Evolutionary conservation across 2,113 vertebrate species (phyloP).

Genomic region (Dendrocopos noguchii): DNA sequence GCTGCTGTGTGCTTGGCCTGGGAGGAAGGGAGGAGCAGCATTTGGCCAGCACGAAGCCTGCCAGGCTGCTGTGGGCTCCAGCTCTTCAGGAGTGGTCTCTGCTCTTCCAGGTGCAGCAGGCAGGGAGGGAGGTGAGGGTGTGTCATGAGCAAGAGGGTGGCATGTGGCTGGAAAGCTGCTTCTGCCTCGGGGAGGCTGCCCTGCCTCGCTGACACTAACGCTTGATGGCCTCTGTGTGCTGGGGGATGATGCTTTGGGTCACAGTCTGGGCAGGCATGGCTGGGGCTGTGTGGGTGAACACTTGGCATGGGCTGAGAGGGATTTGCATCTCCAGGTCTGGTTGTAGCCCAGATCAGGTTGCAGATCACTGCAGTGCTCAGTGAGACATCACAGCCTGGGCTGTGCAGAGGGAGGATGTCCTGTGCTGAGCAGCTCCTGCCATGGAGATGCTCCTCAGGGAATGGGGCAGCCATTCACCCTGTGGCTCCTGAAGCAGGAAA

Average conservation of each 20-base stretch:
- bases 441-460: rapidly evolving
- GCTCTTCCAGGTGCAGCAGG: background rate
- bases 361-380: background rate
- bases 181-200: background rate
- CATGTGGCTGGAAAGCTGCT: background rate
- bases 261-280: background rate
- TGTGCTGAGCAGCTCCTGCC: background rate
- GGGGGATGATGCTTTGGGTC: rapidly evolving
- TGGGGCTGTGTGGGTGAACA: rapidly evolving
- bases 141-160: background rate
- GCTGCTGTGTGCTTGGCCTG: rapidly evolving
- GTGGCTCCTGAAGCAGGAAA: background rate
- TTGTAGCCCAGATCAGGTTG: background rate
- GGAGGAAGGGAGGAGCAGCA: background rate
- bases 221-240: rapidly evolving
- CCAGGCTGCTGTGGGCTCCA: background rate
- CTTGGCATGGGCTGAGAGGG: rapidly evolving
- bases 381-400: background rate
- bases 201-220: rapidly evolving
- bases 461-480: background rate
- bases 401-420: rapidly evolving
- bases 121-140: background rate
- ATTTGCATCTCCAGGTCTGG: background rate
- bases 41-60: background rate
- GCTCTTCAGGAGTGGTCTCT: rapidly evolving